phyloP scores from a whole-genome alignment of 1,140 invertebrate genomes.

The Microplitis mediator region DNA sequence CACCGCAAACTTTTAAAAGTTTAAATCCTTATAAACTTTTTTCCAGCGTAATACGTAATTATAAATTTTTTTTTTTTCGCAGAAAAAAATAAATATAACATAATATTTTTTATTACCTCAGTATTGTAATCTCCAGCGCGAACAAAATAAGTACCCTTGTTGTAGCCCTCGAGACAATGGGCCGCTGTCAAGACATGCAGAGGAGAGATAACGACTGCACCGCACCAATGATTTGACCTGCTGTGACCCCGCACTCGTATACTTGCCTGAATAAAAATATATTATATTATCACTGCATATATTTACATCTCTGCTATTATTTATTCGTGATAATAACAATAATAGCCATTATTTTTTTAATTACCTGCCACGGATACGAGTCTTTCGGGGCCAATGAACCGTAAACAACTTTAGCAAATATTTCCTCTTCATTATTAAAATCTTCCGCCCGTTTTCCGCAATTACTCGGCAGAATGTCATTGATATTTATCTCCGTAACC shows the following conservation, averaged over 20 bases:
- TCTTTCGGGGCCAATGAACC: constrained; percentile 66
- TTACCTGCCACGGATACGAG: constrained; percentile 81
- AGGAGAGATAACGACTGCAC: constrained; percentile 74
- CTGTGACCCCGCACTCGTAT: constrained; percentile 67
- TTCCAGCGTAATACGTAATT: too few relatives aligned
- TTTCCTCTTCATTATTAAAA: constrained; percentile 53
- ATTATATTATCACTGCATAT: background rate
- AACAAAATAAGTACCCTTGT: constrained; percentile 71
- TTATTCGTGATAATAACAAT: background rate
- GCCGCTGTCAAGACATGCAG: constrained; percentile 79
- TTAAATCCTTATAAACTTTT: too few relatives aligned
- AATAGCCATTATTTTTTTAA: constrained; percentile 1
- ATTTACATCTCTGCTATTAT: background rate
- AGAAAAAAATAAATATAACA: too few relatives aligned
- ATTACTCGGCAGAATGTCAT: constrained; percentile 54
- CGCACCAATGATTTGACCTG: constrained; percentile 75
- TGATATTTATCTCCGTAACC: constrained; percentile 44
- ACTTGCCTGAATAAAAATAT: constrained; percentile 67
- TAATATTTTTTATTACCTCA: constrained; percentile 57
- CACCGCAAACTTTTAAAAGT: too few relatives aligned
- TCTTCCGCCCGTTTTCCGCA: constrained; percentile 63
- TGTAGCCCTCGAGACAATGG: constrained; percentile 75
- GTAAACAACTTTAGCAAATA: constrained; percentile 63
- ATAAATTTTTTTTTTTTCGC: background rate
- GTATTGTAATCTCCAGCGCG: constrained; percentile 76